Base-by-base conservation (phyloP, 2,113 vertebrate species). In the Stictonetta naevosa region DNA sequence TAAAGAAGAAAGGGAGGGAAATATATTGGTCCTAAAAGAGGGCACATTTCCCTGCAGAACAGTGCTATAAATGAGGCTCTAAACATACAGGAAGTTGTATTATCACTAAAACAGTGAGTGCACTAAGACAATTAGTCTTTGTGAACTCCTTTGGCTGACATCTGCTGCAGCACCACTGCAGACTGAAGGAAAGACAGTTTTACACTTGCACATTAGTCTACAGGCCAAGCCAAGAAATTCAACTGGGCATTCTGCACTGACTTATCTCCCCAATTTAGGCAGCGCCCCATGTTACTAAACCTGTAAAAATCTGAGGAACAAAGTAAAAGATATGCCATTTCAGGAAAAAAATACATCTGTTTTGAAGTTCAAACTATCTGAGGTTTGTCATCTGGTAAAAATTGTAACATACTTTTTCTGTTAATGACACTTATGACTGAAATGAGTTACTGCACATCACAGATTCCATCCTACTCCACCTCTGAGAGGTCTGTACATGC, bases 401-500 rank as follows among this genome's bases (percentile, higher is more conserved):
- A 81, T 1, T 19, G 7, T 81, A 68, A 36, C 18, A 55, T 5
- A 34, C 7, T 52, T 89, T 67, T 83, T 53, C 64, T 60, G 42
- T 31, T 93, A 72, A 23, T 66, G 64, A 64, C 90, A 92, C 29
- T 72, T 64, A 60, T 6, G 2, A 96, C 64, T 83, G 64, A 76
- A 93, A 78, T 44, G 48, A 88, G 46, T 80, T 88, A 73, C 53
- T 67, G 26, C 48, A 46, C 85, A 74, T 78, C 88, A 72, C 25
- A 66, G 56, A 96, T 86, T 88, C 88, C 85, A 88, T 72, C 8
- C 1, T 44, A 73, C 48, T 68, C 36, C 83, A 90, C 33, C 52
- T 74, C 83, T 4, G 26, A 90, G 79, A 92, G 85, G 86, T 44
- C 90, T 90, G 83, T 71, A 88, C 79, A 60, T 40, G 93, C 88